Conservation (phyloP, 2,888 invertebrate genomes). For the Platypus cylindrus region DNA sequence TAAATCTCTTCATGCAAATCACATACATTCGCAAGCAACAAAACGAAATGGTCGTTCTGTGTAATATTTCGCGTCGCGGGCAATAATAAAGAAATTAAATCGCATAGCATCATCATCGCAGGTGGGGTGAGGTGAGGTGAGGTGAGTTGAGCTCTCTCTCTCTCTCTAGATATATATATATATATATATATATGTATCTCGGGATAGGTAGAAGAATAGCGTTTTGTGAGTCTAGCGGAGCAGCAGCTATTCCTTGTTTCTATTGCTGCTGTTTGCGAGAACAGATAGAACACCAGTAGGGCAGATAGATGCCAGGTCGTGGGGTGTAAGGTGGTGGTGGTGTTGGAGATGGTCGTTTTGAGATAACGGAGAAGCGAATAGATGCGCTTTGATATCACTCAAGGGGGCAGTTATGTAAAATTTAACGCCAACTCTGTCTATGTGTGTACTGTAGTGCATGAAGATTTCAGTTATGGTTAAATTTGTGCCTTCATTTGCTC, state of each 20-base stretch:
- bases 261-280: too few species aligned
- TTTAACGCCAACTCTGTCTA: slow-evolving; percentile 10
- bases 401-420: slow-evolving; percentile 37
- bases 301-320: too few species aligned
- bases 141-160: slow-evolving; percentile 14
- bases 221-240: too few species aligned
- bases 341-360: slow-evolving; percentile 12
- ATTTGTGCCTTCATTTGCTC: too few species aligned
- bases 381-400: slow-evolving; percentile 26
- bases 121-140: slow-evolving; percentile 10
- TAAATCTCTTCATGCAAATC: too few species aligned
- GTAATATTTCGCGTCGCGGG: slow-evolving; percentile 9
- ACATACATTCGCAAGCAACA: slow-evolving; percentile 5
- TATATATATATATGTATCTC: too few species aligned
- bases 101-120: slow-evolving; percentile 10
- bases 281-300: too few species aligned
- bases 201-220: too few species aligned
- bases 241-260: too few species aligned
- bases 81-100: slow-evolving; percentile 17
- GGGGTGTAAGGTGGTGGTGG: too few species aligned
- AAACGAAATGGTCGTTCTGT: slow-evolving; percentile 9
- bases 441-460: slow-evolving; percentile 7
- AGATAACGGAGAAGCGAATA: slow-evolving; percentile 11
- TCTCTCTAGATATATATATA: too few species aligned
- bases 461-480: slow-evolving; percentile 12